These are phyloP conservation scores for Epinotia bilunana DNA, from an alignment of 2,888 invertebrate species.

Conservation along the genomic window DNA sequence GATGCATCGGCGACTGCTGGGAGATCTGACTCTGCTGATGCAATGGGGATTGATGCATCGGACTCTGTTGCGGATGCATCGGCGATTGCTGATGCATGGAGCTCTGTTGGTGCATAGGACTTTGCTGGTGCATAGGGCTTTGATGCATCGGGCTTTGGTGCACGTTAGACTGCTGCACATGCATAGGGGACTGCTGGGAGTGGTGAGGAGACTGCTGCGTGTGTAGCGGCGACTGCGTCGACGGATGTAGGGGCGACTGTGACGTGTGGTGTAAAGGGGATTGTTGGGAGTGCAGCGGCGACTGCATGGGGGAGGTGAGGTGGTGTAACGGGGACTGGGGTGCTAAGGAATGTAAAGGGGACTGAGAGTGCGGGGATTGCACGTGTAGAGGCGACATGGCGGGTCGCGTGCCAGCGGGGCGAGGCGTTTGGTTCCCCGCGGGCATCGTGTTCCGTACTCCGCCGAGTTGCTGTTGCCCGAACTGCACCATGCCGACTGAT, in stretches of 20 bases:
- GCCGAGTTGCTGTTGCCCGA: conserved; percentile 67
- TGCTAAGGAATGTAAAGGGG: conserved; percentile 63
- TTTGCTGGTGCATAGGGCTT: conserved; percentile 57
- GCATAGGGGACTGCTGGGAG: conserved; percentile 74
- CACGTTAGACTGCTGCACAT: conserved; percentile 69
- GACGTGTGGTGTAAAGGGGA: conserved; percentile 71
- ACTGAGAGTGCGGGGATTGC: conserved; percentile 67
- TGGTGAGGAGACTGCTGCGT: conserved; percentile 74
- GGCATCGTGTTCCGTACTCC: conserved; percentile 57
- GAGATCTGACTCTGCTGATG: conserved; percentile 54
- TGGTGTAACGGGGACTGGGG: conserved; percentile 68
- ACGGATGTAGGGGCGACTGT: conserved; percentile 71
- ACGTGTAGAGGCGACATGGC: conserved; percentile 76
- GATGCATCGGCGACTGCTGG: conserved; percentile 70
- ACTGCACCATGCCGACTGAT: conserved; percentile 69
- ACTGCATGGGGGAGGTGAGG: conserved; percentile 71
- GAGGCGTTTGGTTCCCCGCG: conserved; percentile 58
- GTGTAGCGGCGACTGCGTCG: conserved; percentile 74
- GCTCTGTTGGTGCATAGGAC: conserved; percentile 65
- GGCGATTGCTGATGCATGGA: conserved; percentile 46
- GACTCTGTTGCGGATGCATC: conserved; percentile 60
- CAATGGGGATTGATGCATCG: conserved; percentile 60
- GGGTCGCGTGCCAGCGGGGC: conserved; percentile 66
- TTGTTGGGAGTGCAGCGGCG: conserved; percentile 75
- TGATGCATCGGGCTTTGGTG: conserved; percentile 52